Evolutionary conservation across 2,797 vertebrate species (phyloP), one percentile per base, ranked within the genome.

Genomic region (Megalops cyprinoides): DNA sequence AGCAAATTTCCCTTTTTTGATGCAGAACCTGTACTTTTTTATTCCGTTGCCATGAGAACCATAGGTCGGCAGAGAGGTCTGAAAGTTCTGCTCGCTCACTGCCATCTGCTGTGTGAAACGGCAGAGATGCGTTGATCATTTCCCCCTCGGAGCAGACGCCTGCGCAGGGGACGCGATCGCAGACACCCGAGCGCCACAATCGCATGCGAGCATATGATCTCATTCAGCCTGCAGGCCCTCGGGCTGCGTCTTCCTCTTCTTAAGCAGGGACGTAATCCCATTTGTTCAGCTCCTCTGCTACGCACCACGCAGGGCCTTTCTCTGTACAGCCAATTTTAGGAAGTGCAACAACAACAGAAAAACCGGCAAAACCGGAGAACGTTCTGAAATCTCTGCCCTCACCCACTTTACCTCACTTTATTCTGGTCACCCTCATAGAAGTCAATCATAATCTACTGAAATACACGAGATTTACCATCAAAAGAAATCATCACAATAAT

Each of bases 1-100:
- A 60, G 3, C 25, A 67, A 67, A 37, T 28, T 18, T 67, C 25
- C 14, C n/a, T n/a, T n/a, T 67, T 31, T 37, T 67, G 1, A 3
- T 67, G 28, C 62, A 34, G 28, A 34, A 65, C 8, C 28, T 62
- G 28, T 62, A 25, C 58, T 34, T 4, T 4, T 37, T 37, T 31
- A 34, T 34, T 37, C 62, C 18, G 62, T 67, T 67, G 62, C 62
- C 62, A 67, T 67, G 62, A 67, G 62, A 67, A 67, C 62, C 62
- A 67, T 34, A 37, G 12, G 62, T 67, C 62, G 31, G 31, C 31
- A 4, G 31, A 37, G 34, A 34, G 62, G 62, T 34, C 20, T 37
- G 34, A 67, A 67, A 67, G 62, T 67, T 67, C 15, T 69, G 65
- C 7, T 23, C 65, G 23, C 20, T 42, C 65, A 42, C 20, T 69